Evolutionary conservation across 1,140 invertebrate species (phyloP), one percentile per base, ranked within the genome.

Genomic region (Cydia pomonella): DNA sequence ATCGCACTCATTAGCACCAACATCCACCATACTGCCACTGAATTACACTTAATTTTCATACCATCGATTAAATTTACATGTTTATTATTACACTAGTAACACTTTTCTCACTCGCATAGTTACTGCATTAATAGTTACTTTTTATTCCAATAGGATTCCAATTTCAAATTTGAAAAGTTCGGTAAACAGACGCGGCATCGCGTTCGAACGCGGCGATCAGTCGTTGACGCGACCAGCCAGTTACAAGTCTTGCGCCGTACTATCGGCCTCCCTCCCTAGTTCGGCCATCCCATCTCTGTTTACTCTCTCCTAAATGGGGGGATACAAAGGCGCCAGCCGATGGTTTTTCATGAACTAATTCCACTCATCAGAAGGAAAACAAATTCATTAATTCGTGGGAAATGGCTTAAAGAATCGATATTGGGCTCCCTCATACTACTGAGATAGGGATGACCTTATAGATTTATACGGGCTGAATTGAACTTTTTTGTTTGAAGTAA

Each of bases 1-100:
- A 88, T 92, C 85, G 84, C 91, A 91, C 84, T 90, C 87, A 87
- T 88, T 91, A 85, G 85, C 89, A 92, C 91, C 87, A 84, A 86
- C 87, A 91, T 90, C 85, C 89, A 92, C 89, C 91, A 92, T 92
- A 86, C 89, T 92, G 90, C 84, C 89, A 88, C 88, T 77, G 79
- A 87, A 83, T 87, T 86, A 84, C 84, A 84, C 83, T 79, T 64
- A 84, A 83, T 87, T 86, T 81, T 83, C 82, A 86, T 85, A 87
- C 81, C 79, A 81, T 83, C 79, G 80, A 84, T 80, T 29, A 29
- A 81, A 87, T 88, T 90, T 87, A 92, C 90, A 92, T 92, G 83
- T 84, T 90, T 84, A 83, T 78, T 76, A 85, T 80, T 83, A 76
- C 81, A 86, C 83, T 82, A 50, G 47, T 44, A 50, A 75, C 77